Conservation (phyloP, 1,140 invertebrate species). For the Trichogramma pretiosum region DNA sequence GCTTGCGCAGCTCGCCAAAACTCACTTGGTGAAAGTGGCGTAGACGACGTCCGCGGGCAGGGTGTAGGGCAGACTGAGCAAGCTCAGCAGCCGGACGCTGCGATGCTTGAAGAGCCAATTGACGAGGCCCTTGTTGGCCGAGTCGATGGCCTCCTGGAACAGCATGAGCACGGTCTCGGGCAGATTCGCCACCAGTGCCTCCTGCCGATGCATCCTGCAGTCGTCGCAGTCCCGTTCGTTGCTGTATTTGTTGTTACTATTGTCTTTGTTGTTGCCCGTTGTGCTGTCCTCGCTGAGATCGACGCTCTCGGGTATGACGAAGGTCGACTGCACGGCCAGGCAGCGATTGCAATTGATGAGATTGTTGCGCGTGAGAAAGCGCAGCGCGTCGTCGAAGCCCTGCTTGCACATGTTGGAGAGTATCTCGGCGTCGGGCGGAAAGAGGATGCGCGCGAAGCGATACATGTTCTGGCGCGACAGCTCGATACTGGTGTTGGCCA, state of each 20-base stretch:
- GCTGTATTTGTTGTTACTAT: too few species aligned
- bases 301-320: conserved; percentile 61
- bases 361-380: conserved; percentile 87
- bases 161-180: conserved; percentile 76
- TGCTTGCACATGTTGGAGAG: conserved; percentile 93
- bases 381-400: conserved; percentile 92
- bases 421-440: conserved; percentile 86
- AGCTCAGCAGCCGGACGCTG: conserved; percentile 67
- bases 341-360: conserved; percentile 78
- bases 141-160: conserved; percentile 85
- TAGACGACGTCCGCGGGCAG: conserved; percentile 78
- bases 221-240: conserved; percentile 72
- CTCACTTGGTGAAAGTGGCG: conserved; percentile 75
- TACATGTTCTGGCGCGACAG: conserved; percentile 87
- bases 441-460: conserved; percentile 81
- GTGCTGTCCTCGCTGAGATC: conserved; percentile 59
- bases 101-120: conserved; percentile 82
- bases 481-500: conserved; percentile 93
- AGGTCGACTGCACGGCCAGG: conserved; percentile 72
- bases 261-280: conserved; percentile 63
- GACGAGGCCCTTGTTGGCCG: conserved; percentile 79
- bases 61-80: conserved; percentile 74
- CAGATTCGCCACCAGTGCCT: conserved; percentile 75
- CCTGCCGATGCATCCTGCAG: conserved; percentile 78
- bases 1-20: conserved; percentile 25